Percentiles rank a stretch among this genome's conserved stretches.
Conservation (phyloP, 2,797 vertebrate genomes). For the Enteromius afrohamiltoni region DNA sequence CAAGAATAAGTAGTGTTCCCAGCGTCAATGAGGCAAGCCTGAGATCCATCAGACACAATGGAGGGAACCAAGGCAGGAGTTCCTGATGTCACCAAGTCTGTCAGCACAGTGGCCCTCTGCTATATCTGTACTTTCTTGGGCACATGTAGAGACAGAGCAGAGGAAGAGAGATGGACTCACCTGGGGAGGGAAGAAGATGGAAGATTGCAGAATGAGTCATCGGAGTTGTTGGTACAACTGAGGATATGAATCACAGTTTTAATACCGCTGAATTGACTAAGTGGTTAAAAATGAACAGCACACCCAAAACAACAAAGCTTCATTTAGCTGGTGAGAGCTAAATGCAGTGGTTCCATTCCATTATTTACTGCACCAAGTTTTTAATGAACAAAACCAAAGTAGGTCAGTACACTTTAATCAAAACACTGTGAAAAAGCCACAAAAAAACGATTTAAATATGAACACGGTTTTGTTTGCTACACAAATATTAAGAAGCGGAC, state of each 20-base stretch:
- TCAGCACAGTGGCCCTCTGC: conserved; percentile 66
- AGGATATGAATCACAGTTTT: conserved; percentile 28
- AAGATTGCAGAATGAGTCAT: conserved; percentile 50
- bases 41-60: conserved; percentile 81
- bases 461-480: too few relatives aligned
- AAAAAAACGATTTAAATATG: not conserved
- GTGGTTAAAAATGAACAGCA: not conserved
- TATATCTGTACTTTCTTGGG: conserved; percentile 62
- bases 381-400: not conserved
- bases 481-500: too few relatives aligned
- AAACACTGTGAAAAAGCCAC: not conserved
- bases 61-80: conserved; percentile 70
- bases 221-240: conserved; percentile 26
- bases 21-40: conserved; percentile 79
- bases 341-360: not conserved
- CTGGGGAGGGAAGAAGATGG: conserved; percentile 60
- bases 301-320: not conserved
- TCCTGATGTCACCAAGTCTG: conserved; percentile 69
- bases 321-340: not conserved
- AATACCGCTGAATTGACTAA: conserved; percentile 18
- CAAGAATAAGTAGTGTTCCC: conserved; percentile 79
- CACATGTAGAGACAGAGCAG: conserved; percentile 68
- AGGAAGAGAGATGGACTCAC: conserved; percentile 62
- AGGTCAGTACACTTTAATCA: not conserved
- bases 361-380: not conserved